Evolutionary conservation across 1,140 invertebrate genomes (phyloP).

Genomic region (Pseudomyrmex sp.): DNA sequence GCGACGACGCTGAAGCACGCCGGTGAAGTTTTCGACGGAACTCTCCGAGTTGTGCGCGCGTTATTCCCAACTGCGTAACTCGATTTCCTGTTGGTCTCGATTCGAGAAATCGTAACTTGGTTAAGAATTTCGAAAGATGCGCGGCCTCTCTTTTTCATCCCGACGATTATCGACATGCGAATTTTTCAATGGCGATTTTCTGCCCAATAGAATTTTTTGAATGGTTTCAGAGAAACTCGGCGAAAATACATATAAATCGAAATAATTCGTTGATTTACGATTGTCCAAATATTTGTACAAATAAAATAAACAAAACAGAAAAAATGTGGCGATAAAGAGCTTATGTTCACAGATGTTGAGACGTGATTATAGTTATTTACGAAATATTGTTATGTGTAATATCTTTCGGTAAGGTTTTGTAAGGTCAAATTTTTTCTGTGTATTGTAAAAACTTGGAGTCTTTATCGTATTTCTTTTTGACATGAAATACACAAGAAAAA

Average conservation of each 20-base stretch:
- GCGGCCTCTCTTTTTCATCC: too few relatives aligned
- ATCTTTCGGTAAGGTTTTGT: too few relatives aligned
- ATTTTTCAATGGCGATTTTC: constrained; percentile 32
- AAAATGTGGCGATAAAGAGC: too few relatives aligned
- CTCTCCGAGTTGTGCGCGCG: constrained; percentile 11
- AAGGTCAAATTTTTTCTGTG: too few relatives aligned
- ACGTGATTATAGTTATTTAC: too few relatives aligned
- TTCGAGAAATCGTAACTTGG: constrained; percentile 45
- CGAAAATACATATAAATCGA: background rate
- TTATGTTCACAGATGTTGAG: too few relatives aligned
- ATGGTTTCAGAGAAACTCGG: background rate
- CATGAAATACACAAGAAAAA: background rate
- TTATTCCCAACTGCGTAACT: constrained; percentile 26
- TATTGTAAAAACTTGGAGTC: too few relatives aligned
- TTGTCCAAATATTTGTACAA: too few relatives aligned
- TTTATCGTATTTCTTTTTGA: too few relatives aligned
- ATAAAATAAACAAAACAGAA: too few relatives aligned
- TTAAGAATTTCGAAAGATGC: constrained; percentile 26
- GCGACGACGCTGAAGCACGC: constrained; percentile 30
- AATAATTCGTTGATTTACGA: too few relatives aligned
- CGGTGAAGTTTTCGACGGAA: constrained; percentile 49
- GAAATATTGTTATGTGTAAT: too few relatives aligned
- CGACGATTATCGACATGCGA: constrained; percentile 34
- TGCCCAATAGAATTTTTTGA: background rate
- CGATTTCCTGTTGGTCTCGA: constrained; percentile 51